Conservation (phyloP, 2,888 invertebrate genomes). For the Alviniconcha strummeri region DNA sequence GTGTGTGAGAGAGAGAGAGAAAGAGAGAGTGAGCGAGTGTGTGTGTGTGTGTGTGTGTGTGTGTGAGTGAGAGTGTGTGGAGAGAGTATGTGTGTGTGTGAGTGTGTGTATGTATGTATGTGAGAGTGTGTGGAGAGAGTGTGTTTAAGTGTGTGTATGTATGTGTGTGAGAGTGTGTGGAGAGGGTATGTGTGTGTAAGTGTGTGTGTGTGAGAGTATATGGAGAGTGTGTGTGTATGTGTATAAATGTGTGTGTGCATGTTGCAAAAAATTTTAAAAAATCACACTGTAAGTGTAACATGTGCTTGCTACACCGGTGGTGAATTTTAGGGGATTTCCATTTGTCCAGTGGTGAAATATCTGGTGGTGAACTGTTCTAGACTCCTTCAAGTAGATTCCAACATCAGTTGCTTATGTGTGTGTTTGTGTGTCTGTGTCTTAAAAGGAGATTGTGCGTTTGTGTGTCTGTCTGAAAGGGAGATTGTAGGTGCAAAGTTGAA, state of each 20-base stretch:
- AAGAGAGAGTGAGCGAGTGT: not conserved
- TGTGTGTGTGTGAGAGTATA: not conserved
- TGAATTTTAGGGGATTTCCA: too few relatives aligned
- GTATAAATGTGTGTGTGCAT: not conserved
- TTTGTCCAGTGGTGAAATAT: too few relatives aligned
- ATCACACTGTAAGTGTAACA: not conserved
- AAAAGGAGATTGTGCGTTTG: not conserved
- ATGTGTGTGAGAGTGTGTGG: not conserved
- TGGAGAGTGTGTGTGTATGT: not conserved
- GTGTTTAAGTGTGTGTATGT: not conserved
- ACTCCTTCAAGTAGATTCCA: too few relatives aligned
- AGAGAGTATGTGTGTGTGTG: too few relatives aligned
- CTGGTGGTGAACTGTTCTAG: too few relatives aligned
- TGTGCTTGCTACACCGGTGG: not conserved
- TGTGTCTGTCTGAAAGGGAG: not conserved
- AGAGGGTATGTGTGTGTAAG: not conserved
- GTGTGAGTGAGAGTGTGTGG: not conserved
- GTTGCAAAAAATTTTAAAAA: not conserved
- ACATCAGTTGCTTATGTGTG: not conserved
- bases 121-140: not conserved
- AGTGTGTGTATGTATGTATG: not conserved
- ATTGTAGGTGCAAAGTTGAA: not conserved
- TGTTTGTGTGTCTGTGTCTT: not conserved
- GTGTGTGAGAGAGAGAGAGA: not conserved
- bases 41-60: conserved; percentile 6